A percentile compares a stretch with the other conserved stretches of the same genome.
Conservation (phyloP, 2,113 vertebrate genomes). For the Callospermophilus lateralis region DNA sequence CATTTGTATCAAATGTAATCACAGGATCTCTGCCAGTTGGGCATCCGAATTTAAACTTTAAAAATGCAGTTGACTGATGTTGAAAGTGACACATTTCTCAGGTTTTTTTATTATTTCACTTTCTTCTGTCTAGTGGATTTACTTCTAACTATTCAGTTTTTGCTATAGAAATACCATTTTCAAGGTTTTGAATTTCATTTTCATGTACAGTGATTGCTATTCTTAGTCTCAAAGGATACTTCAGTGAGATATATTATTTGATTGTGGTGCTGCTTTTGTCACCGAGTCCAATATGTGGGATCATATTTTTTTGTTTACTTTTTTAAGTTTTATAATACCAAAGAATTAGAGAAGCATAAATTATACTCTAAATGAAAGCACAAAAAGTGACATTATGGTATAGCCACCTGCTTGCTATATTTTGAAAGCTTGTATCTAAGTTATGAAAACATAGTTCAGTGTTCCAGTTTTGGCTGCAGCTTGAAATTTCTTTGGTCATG, state of each 20-base stretch:
- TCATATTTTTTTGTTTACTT: not conserved
- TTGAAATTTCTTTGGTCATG: not conserved
- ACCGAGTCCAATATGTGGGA: not conserved
- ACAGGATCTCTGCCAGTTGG: slow-evolving; percentile 49
- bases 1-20: slow-evolving; percentile 60
- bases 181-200: slow-evolving; percentile 59
- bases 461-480: not conserved
- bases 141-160: slow-evolving; percentile 18
- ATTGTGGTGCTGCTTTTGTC: slow-evolving; percentile 29
- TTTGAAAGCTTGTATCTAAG: not conserved
- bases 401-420: not conserved
- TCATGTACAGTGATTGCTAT: not conserved
- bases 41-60: slow-evolving; percentile 51
- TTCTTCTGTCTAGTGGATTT: slow-evolving; percentile 62
- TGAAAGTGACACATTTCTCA: slow-evolving; percentile 32
- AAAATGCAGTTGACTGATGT: slow-evolving; percentile 52
- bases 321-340: slow-evolving; percentile 17
- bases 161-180: slow-evolving; percentile 56
- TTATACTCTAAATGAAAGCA: not conserved
- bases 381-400: not conserved
- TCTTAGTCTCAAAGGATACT: slow-evolving; percentile 5
- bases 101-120: slow-evolving; percentile 51
- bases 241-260: slow-evolving; percentile 39
- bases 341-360: not conserved
- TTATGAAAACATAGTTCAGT: not conserved